phyloP scores from a whole-genome alignment of 2,797 vertebrate genomes.

The Enteromius thamalakanensis region DNA sequence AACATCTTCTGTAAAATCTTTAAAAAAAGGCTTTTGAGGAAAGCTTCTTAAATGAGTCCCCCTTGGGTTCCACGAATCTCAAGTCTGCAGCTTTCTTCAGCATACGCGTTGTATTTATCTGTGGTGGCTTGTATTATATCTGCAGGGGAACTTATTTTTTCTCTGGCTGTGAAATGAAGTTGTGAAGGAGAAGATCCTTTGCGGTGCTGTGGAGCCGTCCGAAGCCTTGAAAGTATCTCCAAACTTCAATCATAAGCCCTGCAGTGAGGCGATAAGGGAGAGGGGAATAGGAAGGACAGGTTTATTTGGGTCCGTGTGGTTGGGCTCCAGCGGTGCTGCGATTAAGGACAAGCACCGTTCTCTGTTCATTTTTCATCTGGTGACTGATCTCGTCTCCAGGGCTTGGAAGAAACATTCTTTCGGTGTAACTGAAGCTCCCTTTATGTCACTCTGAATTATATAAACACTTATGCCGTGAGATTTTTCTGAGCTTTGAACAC shows the following conservation, averaged over 20 bases:
- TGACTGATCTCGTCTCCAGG: constrained; percentile 56
- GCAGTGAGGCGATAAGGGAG: constrained; percentile 70
- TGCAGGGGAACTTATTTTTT: not conserved
- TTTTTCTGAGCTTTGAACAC: constrained; percentile 53
- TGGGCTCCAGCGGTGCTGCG: constrained; percentile 59
- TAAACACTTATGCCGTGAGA: constrained; percentile 67
- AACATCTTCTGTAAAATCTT: constrained; percentile 1
- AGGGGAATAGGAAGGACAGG: constrained; percentile 61
- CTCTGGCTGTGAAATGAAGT: constrained; percentile 26
- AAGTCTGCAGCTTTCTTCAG: constrained; percentile 12
- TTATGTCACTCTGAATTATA: constrained; percentile 61
- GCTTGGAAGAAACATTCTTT: constrained; percentile 56
- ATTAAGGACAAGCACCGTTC: constrained; percentile 65
- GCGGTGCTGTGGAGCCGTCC: not conserved
- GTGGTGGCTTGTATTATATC: not conserved
- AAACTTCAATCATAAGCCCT: constrained; percentile 68
- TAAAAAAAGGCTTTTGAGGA: not conserved
- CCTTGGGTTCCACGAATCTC: not conserved
- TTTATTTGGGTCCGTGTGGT: constrained; percentile 63
- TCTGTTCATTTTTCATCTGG: constrained; percentile 60
- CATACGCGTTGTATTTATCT: constrained; percentile 2
- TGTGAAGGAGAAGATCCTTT: constrained; percentile 15
- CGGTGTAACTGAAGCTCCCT: constrained; percentile 54
- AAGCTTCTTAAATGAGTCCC: not conserved
- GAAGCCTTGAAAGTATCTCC: constrained; percentile 53